A percentile compares a stretch with the other conserved stretches of the same genome.
phyloP scores from a whole-genome alignment of 2,113 vertebrate genomes.

The Capra hircus region DNA sequence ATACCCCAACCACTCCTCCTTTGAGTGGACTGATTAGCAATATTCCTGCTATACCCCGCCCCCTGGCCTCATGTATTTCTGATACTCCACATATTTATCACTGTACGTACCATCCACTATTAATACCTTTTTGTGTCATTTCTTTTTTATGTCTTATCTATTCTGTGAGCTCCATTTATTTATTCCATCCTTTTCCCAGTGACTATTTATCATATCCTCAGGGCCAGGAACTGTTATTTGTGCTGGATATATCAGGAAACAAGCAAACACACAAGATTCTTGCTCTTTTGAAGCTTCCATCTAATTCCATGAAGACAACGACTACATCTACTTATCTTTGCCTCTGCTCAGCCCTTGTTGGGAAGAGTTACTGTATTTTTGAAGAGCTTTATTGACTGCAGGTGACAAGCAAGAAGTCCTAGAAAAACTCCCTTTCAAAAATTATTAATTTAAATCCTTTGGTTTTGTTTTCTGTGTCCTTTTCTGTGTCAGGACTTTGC shows the following conservation, averaged over 20 bases:
- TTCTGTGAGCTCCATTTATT: background rate
- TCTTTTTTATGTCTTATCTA: background rate
- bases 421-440: background rate
- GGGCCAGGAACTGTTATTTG: background rate
- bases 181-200: background rate
- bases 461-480: background rate
- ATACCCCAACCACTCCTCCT: too few relatives aligned
- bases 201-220: background rate
- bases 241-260: background rate
- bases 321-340: background rate
- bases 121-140: background rate
- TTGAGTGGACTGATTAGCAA: background rate
- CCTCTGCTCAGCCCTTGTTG: background rate
- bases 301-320: background rate
- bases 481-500: slow-evolving; percentile 22
- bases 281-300: background rate
- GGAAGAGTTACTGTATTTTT: background rate
- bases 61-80: accelerated
- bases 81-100: background rate
- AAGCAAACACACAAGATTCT: background rate
- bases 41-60: too few relatives aligned
- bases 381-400: background rate
- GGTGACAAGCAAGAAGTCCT: background rate
- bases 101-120: background rate
- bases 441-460: background rate